Conservation (phyloP, 2,113 vertebrate genomes). For the Rhea americana region DNA sequence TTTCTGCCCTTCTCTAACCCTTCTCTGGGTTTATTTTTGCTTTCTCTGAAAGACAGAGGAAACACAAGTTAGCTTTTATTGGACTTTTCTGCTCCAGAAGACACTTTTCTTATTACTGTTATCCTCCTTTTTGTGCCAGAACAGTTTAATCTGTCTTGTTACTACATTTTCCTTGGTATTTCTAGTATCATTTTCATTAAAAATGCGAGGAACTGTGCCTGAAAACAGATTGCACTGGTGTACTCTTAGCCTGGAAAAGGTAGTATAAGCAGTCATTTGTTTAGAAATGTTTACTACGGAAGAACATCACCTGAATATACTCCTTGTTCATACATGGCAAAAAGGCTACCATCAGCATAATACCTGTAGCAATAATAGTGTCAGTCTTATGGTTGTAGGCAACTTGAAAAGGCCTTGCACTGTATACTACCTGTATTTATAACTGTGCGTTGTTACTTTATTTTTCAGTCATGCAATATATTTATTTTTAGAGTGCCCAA, state of each 20-base stretch:
- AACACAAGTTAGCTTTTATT: background rate
- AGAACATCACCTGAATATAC: background rate
- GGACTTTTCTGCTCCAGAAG: background rate
- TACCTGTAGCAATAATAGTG: background rate
- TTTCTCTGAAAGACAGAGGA: background rate
- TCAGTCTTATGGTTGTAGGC: background rate
- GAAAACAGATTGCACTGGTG: background rate
- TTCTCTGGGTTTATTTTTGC: background rate
- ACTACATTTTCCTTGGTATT: background rate
- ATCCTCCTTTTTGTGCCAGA: background rate
- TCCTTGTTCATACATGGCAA: background rate
- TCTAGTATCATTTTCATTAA: background rate
- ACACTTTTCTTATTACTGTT: background rate
- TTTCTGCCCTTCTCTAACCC: background rate
- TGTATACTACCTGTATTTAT: background rate
- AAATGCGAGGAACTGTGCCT: background rate
- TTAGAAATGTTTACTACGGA: background rate
- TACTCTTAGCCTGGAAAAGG: background rate
- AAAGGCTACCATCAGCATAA: background rate
- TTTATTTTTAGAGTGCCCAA: background rate
- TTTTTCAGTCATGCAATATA: background rate
- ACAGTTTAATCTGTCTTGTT: background rate
- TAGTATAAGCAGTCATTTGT: slow-evolving; percentile 1
- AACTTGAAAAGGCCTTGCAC: background rate
- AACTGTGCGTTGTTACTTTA: background rate